These are phyloP conservation scores for Hedychridium roseum DNA, from an alignment of 2,888 invertebrate genomes.

Conservation along the genomic window DNA sequence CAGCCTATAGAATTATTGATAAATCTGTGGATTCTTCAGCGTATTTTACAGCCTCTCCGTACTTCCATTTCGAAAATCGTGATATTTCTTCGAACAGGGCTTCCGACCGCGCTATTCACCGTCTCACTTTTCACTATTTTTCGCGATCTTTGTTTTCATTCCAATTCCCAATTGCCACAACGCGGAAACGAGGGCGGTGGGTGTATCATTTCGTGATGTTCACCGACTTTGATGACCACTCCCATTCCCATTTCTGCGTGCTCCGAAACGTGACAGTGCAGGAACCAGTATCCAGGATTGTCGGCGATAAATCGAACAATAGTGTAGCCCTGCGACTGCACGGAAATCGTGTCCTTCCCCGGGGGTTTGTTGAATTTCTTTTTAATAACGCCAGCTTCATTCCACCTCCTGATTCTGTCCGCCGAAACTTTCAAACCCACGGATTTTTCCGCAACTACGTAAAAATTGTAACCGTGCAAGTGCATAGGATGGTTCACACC, in stretches of 20 bases:
- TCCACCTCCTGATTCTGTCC: constrained; percentile 52
- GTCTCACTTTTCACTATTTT: no score
- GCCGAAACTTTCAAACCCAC: constrained; percentile 50
- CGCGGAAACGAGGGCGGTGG: constrained; percentile 54
- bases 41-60: no score
- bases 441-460: constrained; percentile 55
- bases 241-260: constrained; percentile 65
- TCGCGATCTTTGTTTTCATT: no score
- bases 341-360: constrained; percentile 63
- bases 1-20: no score
- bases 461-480: constrained; percentile 59
- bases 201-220: constrained; percentile 48
- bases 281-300: constrained; percentile 65
- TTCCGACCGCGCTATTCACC: no score
- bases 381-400: constrained; percentile 54
- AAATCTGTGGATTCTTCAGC: no score
- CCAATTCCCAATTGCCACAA: constrained; percentile 49
- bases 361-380: constrained; percentile 57
- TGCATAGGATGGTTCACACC: constrained; percentile 59
- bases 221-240: constrained; percentile 61
- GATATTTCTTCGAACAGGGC: no score
- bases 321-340: constrained; percentile 64
- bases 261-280: constrained; percentile 65
- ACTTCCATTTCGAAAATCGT: no score
- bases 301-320: constrained; percentile 62